Conservation (phyloP, 2,797 vertebrate species). For the Acridotheres tristis region DNA sequence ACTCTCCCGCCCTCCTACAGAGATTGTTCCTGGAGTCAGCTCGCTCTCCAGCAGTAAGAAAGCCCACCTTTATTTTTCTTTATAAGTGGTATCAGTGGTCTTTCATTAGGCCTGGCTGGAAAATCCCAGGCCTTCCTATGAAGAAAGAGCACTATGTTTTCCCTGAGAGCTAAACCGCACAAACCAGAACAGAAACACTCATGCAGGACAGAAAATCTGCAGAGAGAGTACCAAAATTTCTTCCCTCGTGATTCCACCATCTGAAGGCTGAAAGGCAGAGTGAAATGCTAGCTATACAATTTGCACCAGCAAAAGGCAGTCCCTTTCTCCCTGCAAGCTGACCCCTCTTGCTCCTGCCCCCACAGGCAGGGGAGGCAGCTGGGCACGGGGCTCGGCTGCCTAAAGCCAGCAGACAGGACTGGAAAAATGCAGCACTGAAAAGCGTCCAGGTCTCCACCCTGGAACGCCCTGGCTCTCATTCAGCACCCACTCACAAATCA, state of each 20-base stretch:
- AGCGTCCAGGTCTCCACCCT: background rate
- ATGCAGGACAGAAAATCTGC: background rate
- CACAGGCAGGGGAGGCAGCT: background rate
- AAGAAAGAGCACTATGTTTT: background rate
- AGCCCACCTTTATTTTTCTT: background rate
- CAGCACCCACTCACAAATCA: background rate
- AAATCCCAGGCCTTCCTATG: background rate
- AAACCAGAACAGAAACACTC: background rate
- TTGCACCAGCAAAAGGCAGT: background rate
- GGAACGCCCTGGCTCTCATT: background rate
- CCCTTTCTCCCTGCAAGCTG: background rate
- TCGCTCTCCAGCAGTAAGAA: background rate
- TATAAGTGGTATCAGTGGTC: background rate
- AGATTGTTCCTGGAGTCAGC: background rate
- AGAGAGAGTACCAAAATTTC: background rate
- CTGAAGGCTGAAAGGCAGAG: background rate
- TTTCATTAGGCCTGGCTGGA: background rate
- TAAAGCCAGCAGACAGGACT: background rate
- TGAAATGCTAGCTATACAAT: background rate
- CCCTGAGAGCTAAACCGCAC: background rate
- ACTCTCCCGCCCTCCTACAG: background rate
- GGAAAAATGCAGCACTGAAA: background rate
- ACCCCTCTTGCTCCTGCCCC: background rate
- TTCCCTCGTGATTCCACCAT: background rate
- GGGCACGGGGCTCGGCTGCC: rapidly evolving